Evolutionary conservation across 2,888 invertebrate genomes (phyloP), one percentile per base, ranked within the genome.

Genomic region (Sarcophaga caerulescens): DNA sequence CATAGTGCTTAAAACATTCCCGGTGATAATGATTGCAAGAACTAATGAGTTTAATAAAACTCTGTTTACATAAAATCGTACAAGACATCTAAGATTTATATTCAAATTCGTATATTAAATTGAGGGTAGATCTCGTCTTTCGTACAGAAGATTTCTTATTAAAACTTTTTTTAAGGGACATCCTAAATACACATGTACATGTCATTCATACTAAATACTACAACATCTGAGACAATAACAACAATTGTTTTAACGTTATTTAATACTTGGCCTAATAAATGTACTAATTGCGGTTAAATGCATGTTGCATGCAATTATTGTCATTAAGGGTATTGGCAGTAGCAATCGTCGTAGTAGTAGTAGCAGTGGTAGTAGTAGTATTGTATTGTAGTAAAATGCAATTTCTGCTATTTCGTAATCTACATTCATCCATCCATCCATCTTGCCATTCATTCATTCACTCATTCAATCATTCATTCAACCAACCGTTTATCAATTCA

Each of bases 231-330:
- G 65, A 62, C 52, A 45, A 52, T 63, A 60, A 70, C 4, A 81
- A 81, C 75, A 79, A 65, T 66, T 81, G 52, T 52, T 52, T 81
- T 75, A 68, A 57, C 73, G 87, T 89, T 89, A 90, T 88, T 90
- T 90, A 90, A 89, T 91, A 91, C 90, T 89, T 90, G 90, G 90
- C 91, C 91, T 89, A 91, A 91, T 92, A 91, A 91, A 91, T 90
- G 91, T 90, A 92, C 91, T 92, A 92, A 92, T 92, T 92, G 92
- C 91, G 92, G 91, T 92, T 92, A 92, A 92, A 91, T 91, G 91
- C 91, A 89, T 89, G 91, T 92, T 88, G 87, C 87, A 87, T 88
- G 87, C 87, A 85, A 88, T 88, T 87, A 87, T 85, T 87, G 80
- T 81, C 83, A 84, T 85, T 87, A 87, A 86, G 88, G 88, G 87